phyloP scores from a whole-genome alignment of 1,140 invertebrate species.

The Tribolium castaneum region DNA sequence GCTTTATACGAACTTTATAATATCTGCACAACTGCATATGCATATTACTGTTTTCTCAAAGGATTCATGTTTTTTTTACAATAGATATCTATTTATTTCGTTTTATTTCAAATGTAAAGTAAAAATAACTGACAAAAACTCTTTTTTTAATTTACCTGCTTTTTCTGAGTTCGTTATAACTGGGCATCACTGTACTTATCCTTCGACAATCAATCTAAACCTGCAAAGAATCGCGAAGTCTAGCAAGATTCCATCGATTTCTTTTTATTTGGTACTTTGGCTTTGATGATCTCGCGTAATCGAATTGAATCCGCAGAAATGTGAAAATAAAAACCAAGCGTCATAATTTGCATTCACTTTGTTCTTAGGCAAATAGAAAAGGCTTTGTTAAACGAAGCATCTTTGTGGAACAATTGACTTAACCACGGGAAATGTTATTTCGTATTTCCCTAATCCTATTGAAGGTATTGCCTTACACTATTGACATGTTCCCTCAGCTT shows the following conservation, averaged over 20 bases:
- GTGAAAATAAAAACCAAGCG: constrained; percentile 31
- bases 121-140: too few species aligned
- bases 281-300: background rate
- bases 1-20: too few species aligned
- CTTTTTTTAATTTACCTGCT: too few species aligned
- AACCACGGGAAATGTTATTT: constrained; percentile 55
- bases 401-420: constrained; percentile 55
- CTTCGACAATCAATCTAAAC: too few species aligned
- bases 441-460: constrained; percentile 56
- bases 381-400: constrained; percentile 50
- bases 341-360: constrained; percentile 44
- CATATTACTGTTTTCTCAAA: too few species aligned
- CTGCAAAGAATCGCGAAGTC: background rate
- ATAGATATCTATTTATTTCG: too few species aligned
- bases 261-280: background rate
- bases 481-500: constrained; percentile 51
- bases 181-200: too few species aligned
- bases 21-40: too few species aligned
- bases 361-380: constrained; percentile 39
- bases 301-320: background rate
- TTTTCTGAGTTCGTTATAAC: too few species aligned
- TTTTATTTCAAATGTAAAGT: too few species aligned
- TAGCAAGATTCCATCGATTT: background rate
- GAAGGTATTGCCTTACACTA: constrained; percentile 52
- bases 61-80: too few species aligned